Percentiles rank a stretch among this genome's conserved stretches.
phyloP scores from a whole-genome alignment of 2,113 vertebrate species.

The Nycticebus coucang region DNA sequence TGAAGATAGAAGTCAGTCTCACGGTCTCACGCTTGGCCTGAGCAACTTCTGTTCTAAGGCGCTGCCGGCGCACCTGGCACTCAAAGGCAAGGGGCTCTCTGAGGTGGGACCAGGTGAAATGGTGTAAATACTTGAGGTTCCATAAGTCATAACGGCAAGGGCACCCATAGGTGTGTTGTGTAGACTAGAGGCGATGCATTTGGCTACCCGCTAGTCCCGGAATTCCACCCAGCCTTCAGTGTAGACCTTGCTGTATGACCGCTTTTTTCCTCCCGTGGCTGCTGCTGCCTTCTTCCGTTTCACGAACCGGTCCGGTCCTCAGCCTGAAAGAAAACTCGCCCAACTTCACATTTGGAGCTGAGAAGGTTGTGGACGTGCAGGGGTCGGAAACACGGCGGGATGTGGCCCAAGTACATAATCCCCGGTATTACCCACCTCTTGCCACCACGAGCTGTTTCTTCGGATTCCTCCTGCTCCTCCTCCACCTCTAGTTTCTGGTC shows the following conservation, averaged over 20 bases:
- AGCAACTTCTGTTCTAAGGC: constrained; percentile 90
- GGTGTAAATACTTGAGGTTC: constrained; percentile 94
- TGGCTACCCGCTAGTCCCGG: constrained; percentile 91
- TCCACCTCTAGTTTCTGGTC: neutral
- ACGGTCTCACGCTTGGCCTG: constrained; percentile 92
- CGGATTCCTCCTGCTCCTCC: neutral
- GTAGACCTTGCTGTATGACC: constrained; percentile 86
- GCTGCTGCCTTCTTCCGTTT: constrained; percentile 84
- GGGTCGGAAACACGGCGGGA: constrained; percentile 92
- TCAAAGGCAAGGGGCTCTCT: constrained; percentile 93
- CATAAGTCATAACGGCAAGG: constrained; percentile 90
- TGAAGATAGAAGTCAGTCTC: constrained; percentile 89
- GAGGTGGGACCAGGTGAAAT: constrained; percentile 94
- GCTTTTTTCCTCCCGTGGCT: constrained; percentile 82
- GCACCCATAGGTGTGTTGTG: constrained; percentile 91
- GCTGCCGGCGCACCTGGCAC: constrained; percentile 90
- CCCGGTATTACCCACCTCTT: constrained; percentile 86
- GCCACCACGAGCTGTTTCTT: neutral
- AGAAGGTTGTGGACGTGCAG: constrained; percentile 91
- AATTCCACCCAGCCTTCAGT: constrained; percentile 96
- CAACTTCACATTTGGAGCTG: constrained; percentile 80
- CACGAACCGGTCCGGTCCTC: constrained; percentile 83
- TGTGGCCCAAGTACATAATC: constrained; percentile 92
- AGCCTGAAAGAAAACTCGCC: constrained; percentile 91
- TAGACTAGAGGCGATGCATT: constrained; percentile 88